Evolutionary conservation across 64 coral and sea anemone species (phyloP), one percentile per base, ranked within the genome.

Genomic region (Pachyseris speciosa): DNA sequence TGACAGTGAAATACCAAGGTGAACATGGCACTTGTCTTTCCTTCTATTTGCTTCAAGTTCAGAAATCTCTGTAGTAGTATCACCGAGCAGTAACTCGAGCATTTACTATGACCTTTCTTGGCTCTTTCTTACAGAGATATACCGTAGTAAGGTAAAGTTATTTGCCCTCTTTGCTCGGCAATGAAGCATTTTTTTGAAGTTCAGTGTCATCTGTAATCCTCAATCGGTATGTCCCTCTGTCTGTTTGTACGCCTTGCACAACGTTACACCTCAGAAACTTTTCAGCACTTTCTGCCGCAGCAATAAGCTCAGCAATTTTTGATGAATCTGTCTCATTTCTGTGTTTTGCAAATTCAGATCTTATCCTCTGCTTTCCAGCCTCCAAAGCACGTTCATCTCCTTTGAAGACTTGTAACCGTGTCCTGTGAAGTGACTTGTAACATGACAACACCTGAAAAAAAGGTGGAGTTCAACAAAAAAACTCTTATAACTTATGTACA

Each of bases 261-360:
- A 96, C 91, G 52, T 87, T 85, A 30, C 88, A 87, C 55, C 75
- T 69, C 63, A 96, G 61, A 40, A 96, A 63, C 9, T 90, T 93
- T 45, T 90, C 86, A 80, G 84, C 92, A 51, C 89, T 87, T 63
- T 96, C 89, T 48, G 91, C 95, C 39, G 37, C 34, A 51, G 72
- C 67, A 47, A 96, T 59, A 16, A 96, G 91, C 85, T 93, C 91
- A 45, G 41, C 43, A 77, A 96, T 96, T 86, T 90, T 96, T 28
- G 29, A 26, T 45, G 58, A 41, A 87, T 96, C 91, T 51, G 59
- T 84, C 85, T 96, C 95, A 67, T 63, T 37, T 70, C 86, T 96
- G 84, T 96, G 88, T 52, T 93, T 96, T 27, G 69, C 27, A 75
- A 96, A 96, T 32, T 96, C 95, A 20, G 84, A 31, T 59, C 80